Evolutionary conservation across 2,113 vertebrate species (phyloP).

Genomic region (Acanthisitta chloris): DNA sequence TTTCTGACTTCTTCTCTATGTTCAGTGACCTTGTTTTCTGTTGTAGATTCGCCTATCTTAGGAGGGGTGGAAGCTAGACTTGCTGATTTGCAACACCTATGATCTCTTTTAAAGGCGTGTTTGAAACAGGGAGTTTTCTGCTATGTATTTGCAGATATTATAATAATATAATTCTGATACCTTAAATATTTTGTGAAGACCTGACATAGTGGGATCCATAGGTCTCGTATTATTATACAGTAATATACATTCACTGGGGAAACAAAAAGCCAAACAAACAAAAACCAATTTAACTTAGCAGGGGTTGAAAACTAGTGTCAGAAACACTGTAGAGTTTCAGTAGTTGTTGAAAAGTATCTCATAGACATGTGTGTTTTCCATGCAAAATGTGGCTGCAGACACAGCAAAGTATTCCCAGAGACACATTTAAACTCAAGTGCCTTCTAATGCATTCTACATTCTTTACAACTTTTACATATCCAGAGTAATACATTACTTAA

Average conservation of each 20-base stretch:
- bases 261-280: background rate
- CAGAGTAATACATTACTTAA: slow-evolving; percentile 47
- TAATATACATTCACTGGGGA: background rate
- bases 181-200: background rate
- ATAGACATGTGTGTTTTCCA: background rate
- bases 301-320: background rate
- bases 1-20: background rate
- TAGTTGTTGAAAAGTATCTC: slow-evolving; percentile 32
- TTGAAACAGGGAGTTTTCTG: background rate
- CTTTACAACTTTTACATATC: slow-evolving; percentile 44
- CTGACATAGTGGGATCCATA: background rate
- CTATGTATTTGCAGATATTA: background rate
- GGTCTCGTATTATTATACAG: background rate
- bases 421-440: slow-evolving; percentile 57
- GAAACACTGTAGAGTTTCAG: background rate
- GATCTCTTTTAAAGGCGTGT: background rate
- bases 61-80: background rate
- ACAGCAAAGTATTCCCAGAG: slow-evolving; percentile 38
- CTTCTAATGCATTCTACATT: slow-evolving; percentile 44
- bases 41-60: background rate
- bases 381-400: slow-evolving; percentile 22
- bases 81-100: background rate
- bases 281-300: background rate
- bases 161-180: background rate
- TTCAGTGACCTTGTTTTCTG: background rate